phyloP scores from a whole-genome alignment of 2,888 invertebrate genomes.

The Polylopha cassiicola region DNA sequence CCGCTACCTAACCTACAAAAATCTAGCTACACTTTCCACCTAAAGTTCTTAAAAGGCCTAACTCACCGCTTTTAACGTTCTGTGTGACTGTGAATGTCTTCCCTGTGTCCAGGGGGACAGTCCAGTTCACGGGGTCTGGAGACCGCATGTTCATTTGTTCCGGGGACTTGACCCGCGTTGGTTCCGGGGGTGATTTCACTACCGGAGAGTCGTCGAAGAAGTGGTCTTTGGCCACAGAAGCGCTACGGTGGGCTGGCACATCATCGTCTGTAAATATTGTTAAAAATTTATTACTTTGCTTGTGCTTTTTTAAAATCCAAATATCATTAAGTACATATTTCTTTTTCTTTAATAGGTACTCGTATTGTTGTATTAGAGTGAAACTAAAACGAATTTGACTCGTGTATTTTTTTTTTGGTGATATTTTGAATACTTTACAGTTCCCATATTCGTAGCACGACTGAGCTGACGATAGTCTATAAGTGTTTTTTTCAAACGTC shows the following conservation, averaged over 20 bases:
- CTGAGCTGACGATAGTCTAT: too few relatives aligned
- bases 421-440: too few relatives aligned
- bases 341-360: too few relatives aligned
- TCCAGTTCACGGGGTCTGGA: conserved; percentile 97
- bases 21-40: conserved; percentile 50
- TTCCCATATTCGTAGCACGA: too few relatives aligned
- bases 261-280: conserved; percentile 59
- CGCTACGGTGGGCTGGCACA: conserved; percentile 68
- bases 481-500: too few relatives aligned
- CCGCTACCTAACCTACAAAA: conserved; percentile 29
- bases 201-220: conserved; percentile 78
- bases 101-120: conserved; percentile 94
- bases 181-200: conserved; percentile 95
- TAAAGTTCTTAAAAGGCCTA: conserved; percentile 46
- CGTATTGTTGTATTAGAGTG: too few relatives aligned
- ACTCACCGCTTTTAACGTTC: conserved; percentile 85
- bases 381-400: too few relatives aligned
- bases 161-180: conserved; percentile 94
- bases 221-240: conserved; percentile 72
- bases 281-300: too few relatives aligned
- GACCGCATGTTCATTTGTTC: conserved; percentile 95
- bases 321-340: too few relatives aligned
- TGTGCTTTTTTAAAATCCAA: conserved; percentile 13
- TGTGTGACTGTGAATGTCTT: conserved; percentile 96
- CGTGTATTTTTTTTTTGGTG: too few relatives aligned